Evolutionary conservation across 2,888 invertebrate species (phyloP).

Genomic region (Nemurella pictetii): DNA sequence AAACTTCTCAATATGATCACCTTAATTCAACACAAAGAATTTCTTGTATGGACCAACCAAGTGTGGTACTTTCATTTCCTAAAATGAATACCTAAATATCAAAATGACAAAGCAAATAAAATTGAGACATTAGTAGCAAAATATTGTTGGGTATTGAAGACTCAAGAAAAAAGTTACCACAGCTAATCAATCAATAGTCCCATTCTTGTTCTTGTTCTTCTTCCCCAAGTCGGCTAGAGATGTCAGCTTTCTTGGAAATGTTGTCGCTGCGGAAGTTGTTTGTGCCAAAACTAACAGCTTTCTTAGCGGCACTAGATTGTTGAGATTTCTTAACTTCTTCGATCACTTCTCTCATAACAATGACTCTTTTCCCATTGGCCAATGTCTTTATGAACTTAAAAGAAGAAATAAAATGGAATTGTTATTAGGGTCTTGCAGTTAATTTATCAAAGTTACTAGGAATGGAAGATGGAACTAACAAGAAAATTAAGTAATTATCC

Average conservation of each 20-base stretch:
- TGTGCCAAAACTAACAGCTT: background rate
- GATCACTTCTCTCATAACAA: background rate
- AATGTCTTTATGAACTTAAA: background rate
- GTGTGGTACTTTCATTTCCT: no score
- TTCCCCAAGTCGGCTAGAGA: background rate
- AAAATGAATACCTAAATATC: no score
- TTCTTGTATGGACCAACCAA: no score
- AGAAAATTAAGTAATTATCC: background rate
- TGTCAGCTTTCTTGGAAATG: background rate
- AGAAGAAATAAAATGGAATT: no score
- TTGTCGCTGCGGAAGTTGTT: slow-evolving; percentile 1
- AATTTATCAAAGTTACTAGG: background rate
- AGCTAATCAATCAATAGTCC: slow-evolving; percentile 11
- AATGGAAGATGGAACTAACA: background rate
- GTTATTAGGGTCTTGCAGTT: no score
- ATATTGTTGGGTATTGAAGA: no score
- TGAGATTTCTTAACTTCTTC: background rate
- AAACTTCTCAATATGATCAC: no score
- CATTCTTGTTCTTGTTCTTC: slow-evolving; percentile 3
- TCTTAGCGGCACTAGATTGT: background rate
- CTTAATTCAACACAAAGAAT: no score
- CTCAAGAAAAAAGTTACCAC: no score
- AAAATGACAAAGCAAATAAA: no score
- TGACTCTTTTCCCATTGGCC: background rate
- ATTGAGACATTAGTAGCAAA: no score